Evolutionary conservation across 2,888 invertebrate species (phyloP).

Genomic region (Pyrrhosoma nymphula): DNA sequence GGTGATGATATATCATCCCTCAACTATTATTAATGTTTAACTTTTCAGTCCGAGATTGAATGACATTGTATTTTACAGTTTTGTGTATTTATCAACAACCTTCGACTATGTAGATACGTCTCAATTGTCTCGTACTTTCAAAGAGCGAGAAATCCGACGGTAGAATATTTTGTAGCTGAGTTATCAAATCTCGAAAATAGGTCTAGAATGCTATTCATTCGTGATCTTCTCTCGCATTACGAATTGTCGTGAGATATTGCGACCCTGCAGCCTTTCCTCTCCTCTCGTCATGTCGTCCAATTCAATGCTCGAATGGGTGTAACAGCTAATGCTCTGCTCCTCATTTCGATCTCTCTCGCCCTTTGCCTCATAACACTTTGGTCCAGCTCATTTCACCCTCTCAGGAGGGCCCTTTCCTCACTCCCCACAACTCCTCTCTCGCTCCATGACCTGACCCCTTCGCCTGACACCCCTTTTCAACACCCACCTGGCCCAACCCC

Average conservation of each 20-base stretch:
- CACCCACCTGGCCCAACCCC: not conserved
- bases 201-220: not conserved
- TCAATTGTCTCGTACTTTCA: too few relatives aligned
- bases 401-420: not conserved
- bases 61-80: too few relatives aligned
- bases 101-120: too few relatives aligned
- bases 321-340: not conserved
- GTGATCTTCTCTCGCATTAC: not conserved
- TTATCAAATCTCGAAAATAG: too few relatives aligned
- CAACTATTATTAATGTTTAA: too few relatives aligned
- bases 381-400: constrained; percentile 2
- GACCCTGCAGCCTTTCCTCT: not conserved
- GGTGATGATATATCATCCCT: too few relatives aligned
- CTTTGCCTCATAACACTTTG: constrained; percentile 4
- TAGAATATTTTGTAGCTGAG: too few relatives aligned
- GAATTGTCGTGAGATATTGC: not conserved
- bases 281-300: not conserved
- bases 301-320: not conserved
- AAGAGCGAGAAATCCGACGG: too few relatives aligned
- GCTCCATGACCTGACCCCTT: not conserved
- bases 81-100: too few relatives aligned
- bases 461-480: not conserved
- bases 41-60: too few relatives aligned
- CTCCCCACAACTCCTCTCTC: not conserved
- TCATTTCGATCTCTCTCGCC: not conserved